Evolutionary conservation across 1,140 invertebrate genomes (phyloP).

Genomic region (Leucophenga varia): DNA sequence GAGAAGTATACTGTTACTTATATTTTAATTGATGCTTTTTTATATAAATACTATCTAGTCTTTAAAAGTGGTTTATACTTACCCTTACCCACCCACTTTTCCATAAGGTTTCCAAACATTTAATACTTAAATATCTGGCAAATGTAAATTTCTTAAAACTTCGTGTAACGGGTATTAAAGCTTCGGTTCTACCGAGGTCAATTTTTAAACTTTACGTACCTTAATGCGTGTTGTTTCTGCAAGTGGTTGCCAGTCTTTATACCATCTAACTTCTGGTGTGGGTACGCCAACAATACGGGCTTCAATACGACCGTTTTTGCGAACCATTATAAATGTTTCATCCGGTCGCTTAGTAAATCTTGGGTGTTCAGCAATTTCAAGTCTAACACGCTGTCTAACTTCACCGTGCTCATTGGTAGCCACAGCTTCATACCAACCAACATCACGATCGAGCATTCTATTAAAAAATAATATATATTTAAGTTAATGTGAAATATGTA

Average conservation of each 20-base stretch:
- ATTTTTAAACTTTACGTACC: too few relatives aligned
- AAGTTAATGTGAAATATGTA: constrained; percentile 5
- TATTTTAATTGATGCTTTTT: too few relatives aligned
- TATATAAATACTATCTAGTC: too few relatives aligned
- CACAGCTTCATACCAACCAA: constrained; percentile 91
- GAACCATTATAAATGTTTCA: constrained; percentile 75
- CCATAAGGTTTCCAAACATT: too few relatives aligned
- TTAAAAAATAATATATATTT: background rate
- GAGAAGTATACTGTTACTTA: too few relatives aligned
- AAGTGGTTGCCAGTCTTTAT: constrained; percentile 93
- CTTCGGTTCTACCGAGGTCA: too few relatives aligned
- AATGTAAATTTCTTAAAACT: too few relatives aligned
- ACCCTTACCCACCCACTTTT: too few relatives aligned
- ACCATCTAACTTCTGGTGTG: constrained; percentile 94
- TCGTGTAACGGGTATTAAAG: too few relatives aligned
- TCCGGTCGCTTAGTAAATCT: constrained; percentile 83
- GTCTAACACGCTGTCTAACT: constrained; percentile 76
- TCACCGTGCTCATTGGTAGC: constrained; percentile 92
- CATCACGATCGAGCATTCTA: constrained; percentile 85
- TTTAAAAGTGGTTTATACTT: too few relatives aligned
- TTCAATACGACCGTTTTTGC: constrained; percentile 74
- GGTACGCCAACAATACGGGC: constrained; percentile 88
- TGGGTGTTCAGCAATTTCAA: constrained; percentile 91
- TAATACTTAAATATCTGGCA: too few relatives aligned
- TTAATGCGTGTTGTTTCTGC: constrained; percentile 78